Evolutionary conservation across 2,888 invertebrate species (phyloP).

Genomic region (Azorinus chamasolen): DNA sequence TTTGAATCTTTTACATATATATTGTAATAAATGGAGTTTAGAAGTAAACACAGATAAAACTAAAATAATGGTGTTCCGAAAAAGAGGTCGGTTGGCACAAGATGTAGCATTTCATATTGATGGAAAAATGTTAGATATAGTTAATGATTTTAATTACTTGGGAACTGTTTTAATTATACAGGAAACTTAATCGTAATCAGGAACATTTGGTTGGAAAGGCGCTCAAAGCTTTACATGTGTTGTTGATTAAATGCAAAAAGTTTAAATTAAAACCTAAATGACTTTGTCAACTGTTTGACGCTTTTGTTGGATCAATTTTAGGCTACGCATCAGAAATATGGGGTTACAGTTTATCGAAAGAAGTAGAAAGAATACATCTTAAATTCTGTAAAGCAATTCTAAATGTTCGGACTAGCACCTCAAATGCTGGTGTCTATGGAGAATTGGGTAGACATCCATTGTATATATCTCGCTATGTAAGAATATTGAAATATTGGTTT

Average conservation of each 20-base stretch:
- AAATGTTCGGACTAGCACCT: no score
- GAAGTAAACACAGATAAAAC: constrained; percentile 10
- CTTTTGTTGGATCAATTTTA: constrained; percentile 20
- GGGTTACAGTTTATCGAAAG: constrained; percentile 2
- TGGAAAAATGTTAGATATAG: constrained; percentile 1
- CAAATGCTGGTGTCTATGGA: no score
- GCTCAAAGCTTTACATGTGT: constrained; percentile 10
- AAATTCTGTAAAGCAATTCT: no score
- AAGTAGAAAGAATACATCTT: no score
- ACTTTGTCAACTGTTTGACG: constrained; percentile 24
- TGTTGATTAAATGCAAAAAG: constrained; percentile 2
- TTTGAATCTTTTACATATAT: constrained; percentile 4
- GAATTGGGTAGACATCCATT: no score
- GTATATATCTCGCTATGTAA: no score
- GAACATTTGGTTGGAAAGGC: constrained; percentile 18
- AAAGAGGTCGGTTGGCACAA: constrained; percentile 1
- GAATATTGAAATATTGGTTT: no score
- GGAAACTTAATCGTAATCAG: constrained; percentile 14
- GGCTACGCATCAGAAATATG: constrained; percentile 7
- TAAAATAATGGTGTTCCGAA: constrained; percentile 20
- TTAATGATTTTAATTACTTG: constrained; percentile 20
- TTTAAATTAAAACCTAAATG: constrained; percentile 5
- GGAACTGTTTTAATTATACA: constrained; percentile 17
- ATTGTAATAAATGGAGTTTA: constrained; percentile 15
- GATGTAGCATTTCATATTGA: constrained; percentile 9